Conservation (phyloP, 2,888 invertebrate species). For the Nesidiocoris tenuis region DNA sequence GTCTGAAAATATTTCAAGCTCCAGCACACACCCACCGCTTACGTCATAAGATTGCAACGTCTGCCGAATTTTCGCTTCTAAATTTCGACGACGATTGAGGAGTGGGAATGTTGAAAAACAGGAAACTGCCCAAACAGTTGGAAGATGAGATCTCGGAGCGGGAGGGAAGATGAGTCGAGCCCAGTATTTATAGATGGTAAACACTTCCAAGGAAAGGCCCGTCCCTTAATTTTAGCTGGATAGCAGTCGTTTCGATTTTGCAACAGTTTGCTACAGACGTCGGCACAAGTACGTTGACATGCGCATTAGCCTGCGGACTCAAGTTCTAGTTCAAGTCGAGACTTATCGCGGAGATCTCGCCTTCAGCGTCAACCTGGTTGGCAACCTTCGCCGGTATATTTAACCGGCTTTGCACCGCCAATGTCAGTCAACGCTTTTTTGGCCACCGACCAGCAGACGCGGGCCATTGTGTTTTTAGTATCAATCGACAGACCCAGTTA, state of each 20-base stretch:
- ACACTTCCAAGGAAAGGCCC: not conserved
- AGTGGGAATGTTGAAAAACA: not conserved
- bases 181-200: not conserved
- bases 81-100: not conserved
- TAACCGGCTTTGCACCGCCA: conserved; percentile 25
- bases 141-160: not conserved
- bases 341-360: not conserved
- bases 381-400: conserved; percentile 30
- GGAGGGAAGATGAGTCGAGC: not conserved
- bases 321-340: conserved; percentile 17
- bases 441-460: conserved; percentile 17
- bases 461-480: conserved; percentile 37
- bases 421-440: conserved; percentile 28
- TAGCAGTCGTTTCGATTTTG: no score
- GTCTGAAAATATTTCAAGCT: not conserved
- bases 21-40: not conserved
- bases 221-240: not conserved
- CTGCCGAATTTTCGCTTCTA: not conserved
- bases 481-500: conserved; percentile 33
- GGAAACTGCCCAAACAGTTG: not conserved
- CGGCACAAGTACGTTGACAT: no score
- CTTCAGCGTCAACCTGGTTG: not conserved
- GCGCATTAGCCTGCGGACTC: no score
- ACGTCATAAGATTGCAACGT: not conserved
- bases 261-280: no score